A percentile compares a stretch with the other conserved stretches of the same genome.
Conservation (phyloP, 2,888 invertebrate species). For the Leptinotarsa tumamoca region DNA sequence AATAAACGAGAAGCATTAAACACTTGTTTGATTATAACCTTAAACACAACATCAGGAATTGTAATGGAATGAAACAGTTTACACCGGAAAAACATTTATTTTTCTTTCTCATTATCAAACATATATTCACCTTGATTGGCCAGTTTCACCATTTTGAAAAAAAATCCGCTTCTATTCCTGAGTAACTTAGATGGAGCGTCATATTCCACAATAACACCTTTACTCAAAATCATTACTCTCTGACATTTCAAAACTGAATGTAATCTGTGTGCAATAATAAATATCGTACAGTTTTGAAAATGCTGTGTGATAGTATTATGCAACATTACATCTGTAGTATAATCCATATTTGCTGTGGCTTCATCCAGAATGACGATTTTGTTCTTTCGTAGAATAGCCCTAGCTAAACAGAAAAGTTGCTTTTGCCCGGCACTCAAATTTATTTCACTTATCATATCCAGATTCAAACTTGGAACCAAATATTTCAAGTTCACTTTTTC, state of each 20-base stretch:
- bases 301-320: constrained; percentile 80
- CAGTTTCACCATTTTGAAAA: constrained; percentile 74
- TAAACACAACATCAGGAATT: no score
- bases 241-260: constrained; percentile 89
- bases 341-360: constrained; percentile 87
- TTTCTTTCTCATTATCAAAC: no score
- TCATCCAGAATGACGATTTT: constrained; percentile 70
- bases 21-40: no score
- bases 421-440: constrained; percentile 68
- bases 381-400: constrained; percentile 70
- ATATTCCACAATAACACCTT: constrained; percentile 80
- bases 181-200: constrained; percentile 80
- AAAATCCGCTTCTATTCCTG: constrained; percentile 71
- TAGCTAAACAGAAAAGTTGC: constrained; percentile 77
- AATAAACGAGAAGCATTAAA: no score
- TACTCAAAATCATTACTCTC: constrained; percentile 83
- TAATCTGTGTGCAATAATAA: constrained; percentile 86
- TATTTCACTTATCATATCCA: constrained; percentile 51
- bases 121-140: constrained; percentile 70
- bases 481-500: constrained; percentile 59
- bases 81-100: no score
- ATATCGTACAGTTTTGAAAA: constrained; percentile 81
- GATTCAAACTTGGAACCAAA: constrained; percentile 70
- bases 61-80: no score
- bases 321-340: constrained; percentile 80